A percentile compares a stretch with the other conserved stretches of the same genome.
phyloP scores from a whole-genome alignment of 2,113 vertebrate genomes.

The Cardinalis cardinalis region DNA sequence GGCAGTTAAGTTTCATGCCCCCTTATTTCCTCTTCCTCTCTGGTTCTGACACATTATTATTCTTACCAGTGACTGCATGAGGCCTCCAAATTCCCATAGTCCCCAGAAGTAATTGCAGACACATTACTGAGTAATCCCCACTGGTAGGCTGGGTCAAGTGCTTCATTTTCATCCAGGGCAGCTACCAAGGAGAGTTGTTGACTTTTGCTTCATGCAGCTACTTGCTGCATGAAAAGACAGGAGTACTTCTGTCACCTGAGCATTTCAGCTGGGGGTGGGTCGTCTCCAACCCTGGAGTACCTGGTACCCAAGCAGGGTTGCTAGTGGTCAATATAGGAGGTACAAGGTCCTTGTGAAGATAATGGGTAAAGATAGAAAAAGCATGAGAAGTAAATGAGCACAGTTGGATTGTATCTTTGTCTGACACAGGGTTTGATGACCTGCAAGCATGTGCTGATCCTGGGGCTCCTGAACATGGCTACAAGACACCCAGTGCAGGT shows the following conservation, averaged over 20 bases:
- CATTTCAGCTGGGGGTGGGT: not conserved
- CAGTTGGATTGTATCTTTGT: conserved; percentile 13
- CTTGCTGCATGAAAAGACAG: not conserved
- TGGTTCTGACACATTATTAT: not conserved
- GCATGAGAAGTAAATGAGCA: not conserved
- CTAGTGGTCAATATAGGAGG: not conserved
- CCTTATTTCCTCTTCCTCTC: not conserved
- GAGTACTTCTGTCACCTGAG: not conserved
- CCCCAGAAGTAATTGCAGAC: conserved; percentile 8
- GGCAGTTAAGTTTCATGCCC: not conserved
- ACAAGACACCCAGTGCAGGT: conserved; percentile 72
- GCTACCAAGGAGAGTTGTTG: not conserved
- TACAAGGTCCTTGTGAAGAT: not conserved
- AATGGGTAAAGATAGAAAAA: not conserved
- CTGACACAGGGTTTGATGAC: conserved; percentile 70
- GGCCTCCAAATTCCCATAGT: not conserved
- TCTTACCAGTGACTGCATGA: not conserved
- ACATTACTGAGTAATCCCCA: not conserved
- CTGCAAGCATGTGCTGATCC: conserved; percentile 77
- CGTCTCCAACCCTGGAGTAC: not conserved
- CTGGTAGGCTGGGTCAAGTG: not conserved
- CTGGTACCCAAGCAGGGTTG: not conserved
- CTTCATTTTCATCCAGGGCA: conserved; percentile 6
- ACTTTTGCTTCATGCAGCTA: not conserved
- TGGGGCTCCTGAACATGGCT: conserved; percentile 79